A percentile compares a stretch with the other conserved stretches of the same genome.
Conservation (phyloP, 2,888 invertebrate species). For the Lochmaea capreae region DNA sequence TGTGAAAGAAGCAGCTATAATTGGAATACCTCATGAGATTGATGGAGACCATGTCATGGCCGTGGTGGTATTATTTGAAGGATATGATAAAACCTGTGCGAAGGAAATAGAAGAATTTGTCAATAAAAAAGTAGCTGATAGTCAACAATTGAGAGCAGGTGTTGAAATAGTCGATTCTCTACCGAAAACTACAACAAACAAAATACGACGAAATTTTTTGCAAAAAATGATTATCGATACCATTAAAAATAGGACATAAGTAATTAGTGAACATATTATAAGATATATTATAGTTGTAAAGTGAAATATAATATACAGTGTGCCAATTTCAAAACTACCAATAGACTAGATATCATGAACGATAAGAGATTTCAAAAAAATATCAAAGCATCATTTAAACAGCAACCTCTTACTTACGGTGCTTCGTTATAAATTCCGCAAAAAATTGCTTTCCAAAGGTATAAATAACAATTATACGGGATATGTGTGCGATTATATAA, state of each 20-base stretch:
- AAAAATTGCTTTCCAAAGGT: too few species aligned
- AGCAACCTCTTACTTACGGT: too few species aligned
- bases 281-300: too few species aligned
- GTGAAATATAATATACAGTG: too few species aligned
- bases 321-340: too few species aligned
- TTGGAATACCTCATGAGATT: conserved; percentile 73
- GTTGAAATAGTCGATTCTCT: conserved; percentile 38
- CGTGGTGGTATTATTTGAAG: conserved; percentile 38
- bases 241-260: not conserved
- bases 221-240: not conserved
- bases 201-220: not conserved
- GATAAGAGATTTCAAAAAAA: too few species aligned
- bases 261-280: too few species aligned
- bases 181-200: conserved; percentile 28
- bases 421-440: too few species aligned
- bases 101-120: conserved; percentile 62
- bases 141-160: conserved; percentile 41
- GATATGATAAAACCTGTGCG: conserved; percentile 52
- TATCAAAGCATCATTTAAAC: too few species aligned
- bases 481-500: too few species aligned
- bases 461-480: too few species aligned
- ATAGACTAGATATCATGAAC: too few species aligned
- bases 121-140: conserved; percentile 36
- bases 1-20: conserved; percentile 82
- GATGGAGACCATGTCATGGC: conserved; percentile 76